Base-by-base conservation (phyloP, 2,113 vertebrate genomes). In the Ceuthmochares aereus region DNA sequence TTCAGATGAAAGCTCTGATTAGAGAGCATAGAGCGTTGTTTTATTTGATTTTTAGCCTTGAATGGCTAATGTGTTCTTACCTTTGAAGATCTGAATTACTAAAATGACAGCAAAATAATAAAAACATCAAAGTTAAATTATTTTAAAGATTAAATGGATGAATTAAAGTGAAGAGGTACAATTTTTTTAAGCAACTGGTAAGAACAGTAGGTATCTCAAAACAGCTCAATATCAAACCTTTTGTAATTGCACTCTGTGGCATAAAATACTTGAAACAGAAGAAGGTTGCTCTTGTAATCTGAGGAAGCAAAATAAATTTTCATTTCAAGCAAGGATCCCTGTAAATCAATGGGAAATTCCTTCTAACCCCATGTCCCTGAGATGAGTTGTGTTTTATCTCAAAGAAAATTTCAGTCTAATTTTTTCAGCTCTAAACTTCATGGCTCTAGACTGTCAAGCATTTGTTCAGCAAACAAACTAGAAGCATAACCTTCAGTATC, bases 1-100 rank as follows among this genome's bases (percentile, higher is more conserved):
- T 70, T 55, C 47, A 96, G 91, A 92, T 92, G 78, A 88, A 95
- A 96, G 89, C 80, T 87, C 63, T 91, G 93, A 82, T 94, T 75
- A 84, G 80, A 64, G 75, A 93, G 77, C 40, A 80, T 12, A 37
- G 47, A 85, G 49, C 29, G 56, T 68, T 84, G 40, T 21, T 94
- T 91, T 94, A 92, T 81, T 93, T 52, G 68, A 81, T 92, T 94
- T 91, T 84, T 81, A 43, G 23, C 87, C 95, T 93, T 86, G 79
- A 95, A 90, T 89, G 60, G 85, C 56, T 93, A 72, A 94, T 86
- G 10, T 58, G 68, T 93, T 92, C 95, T 91, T 94, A 90, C 75
- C 72, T 96, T 96, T 96, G 93, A 96, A 95, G 83, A 78, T 68
- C 6, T 87, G 80, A 93, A 89, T 91, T 84, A 89, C 76, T 84